phyloP scores from a whole-genome alignment of 2,888 invertebrate genomes.

The Ophraella communa region DNA sequence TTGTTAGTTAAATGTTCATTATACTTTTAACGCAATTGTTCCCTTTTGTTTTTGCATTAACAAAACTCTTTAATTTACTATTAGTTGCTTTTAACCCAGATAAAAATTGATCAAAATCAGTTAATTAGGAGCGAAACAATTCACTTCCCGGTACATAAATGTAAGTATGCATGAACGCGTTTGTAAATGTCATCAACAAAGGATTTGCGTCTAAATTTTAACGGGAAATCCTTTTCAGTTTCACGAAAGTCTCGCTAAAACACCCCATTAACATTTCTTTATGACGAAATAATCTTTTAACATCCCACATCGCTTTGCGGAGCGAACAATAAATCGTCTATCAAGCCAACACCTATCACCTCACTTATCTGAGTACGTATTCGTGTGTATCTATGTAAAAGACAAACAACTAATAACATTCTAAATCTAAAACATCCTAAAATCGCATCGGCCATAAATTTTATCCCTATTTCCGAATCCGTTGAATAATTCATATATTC shows the following conservation, averaged over 20 bases:
- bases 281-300: not conserved
- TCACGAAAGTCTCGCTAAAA: not conserved
- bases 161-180: not conserved
- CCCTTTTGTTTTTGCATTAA: too few relatives aligned
- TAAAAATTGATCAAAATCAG: too few relatives aligned
- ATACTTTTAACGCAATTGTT: too few relatives aligned
- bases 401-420: conserved; percentile 28
- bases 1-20: too few relatives aligned
- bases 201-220: too few relatives aligned
- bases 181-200: too few relatives aligned
- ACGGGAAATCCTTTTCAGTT: not conserved
- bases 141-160: too few relatives aligned
- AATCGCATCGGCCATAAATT: conserved; percentile 25
- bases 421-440: conserved; percentile 12
- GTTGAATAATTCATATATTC: conserved; percentile 28
- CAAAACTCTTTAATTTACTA: too few relatives aligned
- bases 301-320: not conserved
- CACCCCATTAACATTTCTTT: not conserved
- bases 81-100: too few relatives aligned
- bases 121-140: too few relatives aligned
- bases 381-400: conserved; percentile 12
- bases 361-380: not conserved
- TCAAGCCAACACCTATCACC: not conserved
- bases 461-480: conserved; percentile 16
- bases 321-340: conserved; percentile 14